Evolutionary conservation across 2,113 vertebrate genomes (phyloP).

Genomic region (Jacana jacana): DNA sequence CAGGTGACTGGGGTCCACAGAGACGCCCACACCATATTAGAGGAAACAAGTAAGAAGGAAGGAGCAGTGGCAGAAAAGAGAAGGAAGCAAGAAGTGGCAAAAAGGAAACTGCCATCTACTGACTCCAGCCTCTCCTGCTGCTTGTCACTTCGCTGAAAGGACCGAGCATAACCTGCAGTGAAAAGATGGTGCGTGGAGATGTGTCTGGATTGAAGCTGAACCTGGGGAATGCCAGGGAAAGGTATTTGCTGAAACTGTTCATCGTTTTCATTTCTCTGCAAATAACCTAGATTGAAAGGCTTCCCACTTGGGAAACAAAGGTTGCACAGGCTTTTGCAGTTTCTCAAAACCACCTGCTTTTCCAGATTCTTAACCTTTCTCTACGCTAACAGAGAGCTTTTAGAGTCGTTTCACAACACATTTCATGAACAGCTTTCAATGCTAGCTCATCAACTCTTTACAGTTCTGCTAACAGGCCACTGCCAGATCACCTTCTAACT

Average conservation of each 20-base stretch:
- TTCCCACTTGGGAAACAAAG: background rate
- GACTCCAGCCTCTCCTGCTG: background rate
- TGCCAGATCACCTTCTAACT: background rate
- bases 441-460: background rate
- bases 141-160: background rate
- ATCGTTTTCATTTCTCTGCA: background rate
- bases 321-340: background rate
- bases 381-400: background rate
- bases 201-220: background rate
- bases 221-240: background rate
- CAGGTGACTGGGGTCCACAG: background rate
- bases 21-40: background rate
- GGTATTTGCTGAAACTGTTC: rapidly evolving
- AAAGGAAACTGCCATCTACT: background rate
- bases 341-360: background rate
- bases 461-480: background rate
- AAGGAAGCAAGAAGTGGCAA: background rate
- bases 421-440: background rate
- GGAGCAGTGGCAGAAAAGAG: background rate
- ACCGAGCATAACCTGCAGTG: background rate
- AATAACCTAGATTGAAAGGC: background rate
- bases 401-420: background rate
- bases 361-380: background rate
- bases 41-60: background rate
- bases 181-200: background rate